Percentiles rank a stretch among this genome's conserved stretches.
phyloP scores from a whole-genome alignment of 2,888 invertebrate genomes.

The Megamerina dolium region DNA sequence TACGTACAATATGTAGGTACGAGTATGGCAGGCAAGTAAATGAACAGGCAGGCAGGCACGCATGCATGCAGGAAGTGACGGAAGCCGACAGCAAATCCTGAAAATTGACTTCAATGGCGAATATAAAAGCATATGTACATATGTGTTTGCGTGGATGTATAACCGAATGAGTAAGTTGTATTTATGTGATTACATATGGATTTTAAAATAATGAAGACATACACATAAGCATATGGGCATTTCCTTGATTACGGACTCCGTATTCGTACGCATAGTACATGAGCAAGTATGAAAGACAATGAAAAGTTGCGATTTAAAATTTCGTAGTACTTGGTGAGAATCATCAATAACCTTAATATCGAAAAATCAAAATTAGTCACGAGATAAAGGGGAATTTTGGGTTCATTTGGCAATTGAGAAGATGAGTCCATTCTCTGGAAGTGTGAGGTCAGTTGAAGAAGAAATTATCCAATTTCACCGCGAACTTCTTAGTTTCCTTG shows the following conservation, averaged over 20 bases:
- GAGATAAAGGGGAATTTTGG: too few relatives aligned
- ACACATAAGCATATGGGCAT: background rate
- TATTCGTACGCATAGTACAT: background rate
- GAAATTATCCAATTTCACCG: too few relatives aligned
- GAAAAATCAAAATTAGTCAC: too few relatives aligned
- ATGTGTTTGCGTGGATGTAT: too few relatives aligned
- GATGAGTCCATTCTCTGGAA: too few relatives aligned
- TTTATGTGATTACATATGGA: background rate
- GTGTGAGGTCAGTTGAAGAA: too few relatives aligned
- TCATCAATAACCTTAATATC: too few relatives aligned
- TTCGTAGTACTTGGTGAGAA: too few relatives aligned
- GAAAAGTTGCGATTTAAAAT: background rate
- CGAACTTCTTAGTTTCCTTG: too few relatives aligned
- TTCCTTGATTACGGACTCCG: background rate
- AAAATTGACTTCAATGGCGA: constrained; percentile 39
- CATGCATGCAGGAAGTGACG: constrained; percentile 3
- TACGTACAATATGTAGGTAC: constrained; percentile 23
- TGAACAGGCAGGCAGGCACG: background rate
- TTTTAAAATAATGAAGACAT: constrained; percentile 1
- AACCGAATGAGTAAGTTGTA: too few relatives aligned
- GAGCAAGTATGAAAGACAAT: background rate
- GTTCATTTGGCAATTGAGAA: too few relatives aligned
- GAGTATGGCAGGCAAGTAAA: background rate
- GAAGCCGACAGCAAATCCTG: constrained; percentile 37
- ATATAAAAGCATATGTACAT: too few relatives aligned